Base-by-base conservation (phyloP, 2,797 vertebrate genomes). In the Tadarida brasiliensis region DNA sequence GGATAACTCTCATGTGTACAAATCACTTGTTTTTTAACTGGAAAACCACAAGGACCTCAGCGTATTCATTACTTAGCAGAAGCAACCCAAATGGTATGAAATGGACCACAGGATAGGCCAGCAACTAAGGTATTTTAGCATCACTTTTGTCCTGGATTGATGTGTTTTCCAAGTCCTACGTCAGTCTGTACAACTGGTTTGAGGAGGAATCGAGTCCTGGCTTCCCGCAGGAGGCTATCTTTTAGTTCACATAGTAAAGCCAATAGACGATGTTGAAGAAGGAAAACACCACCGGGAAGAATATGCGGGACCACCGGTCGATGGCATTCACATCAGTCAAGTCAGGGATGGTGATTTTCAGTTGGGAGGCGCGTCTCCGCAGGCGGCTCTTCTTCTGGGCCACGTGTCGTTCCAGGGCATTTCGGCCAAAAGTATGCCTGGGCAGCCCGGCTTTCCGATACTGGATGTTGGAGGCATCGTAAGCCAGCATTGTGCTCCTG, bases 241-340 rank as follows among this genome's bases (percentile, higher is more conserved):
- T 98, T 99, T 99, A 99, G 98, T 99, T 99, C 98, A 99, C 98
- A 94, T 99, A 99, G 97, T 99, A 99, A 98, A 99, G 99, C 99
- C 99, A 99, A 97, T 99, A 99, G 98, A 99, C 97, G 54, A 99
- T 98, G 97, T 99, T 99, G 98, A 99, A 99, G 98, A 99, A 99
- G 98, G 99, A 99, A 98, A 99, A 99, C 97, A 99, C 99, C 10
- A 99, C 99, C 10, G 99, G 99, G 98, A 99, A 99, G 98, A 99
- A 99, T 95, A 99, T 99, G 98, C 99, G 99, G 0, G 99, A 99
- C 99, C 99, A 99, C 97, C 99, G 99, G 98, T 99, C 99, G 93
- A 99, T 99, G 98, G 99, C 99, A 98, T 99, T 99, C 94, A 99
- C 99, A 96, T 99, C 99, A 98, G 99, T 99, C 99, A 99, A 99